Percentiles rank a stretch among this genome's conserved stretches.
Conservation (phyloP, 1,140 invertebrate species). For the Drosophila erecta region DNA sequence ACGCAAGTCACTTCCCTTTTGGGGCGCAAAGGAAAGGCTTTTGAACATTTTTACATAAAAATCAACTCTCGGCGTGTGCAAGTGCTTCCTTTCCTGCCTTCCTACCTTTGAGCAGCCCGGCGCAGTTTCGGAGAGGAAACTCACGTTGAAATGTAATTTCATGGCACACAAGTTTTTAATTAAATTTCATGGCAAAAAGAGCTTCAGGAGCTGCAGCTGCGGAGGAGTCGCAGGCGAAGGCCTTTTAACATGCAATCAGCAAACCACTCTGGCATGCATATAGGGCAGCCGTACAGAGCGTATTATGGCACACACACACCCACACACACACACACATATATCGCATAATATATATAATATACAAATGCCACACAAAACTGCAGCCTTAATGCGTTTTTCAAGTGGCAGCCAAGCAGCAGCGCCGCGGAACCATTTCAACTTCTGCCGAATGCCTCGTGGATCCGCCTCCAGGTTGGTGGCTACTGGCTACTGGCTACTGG, state of each 20-base stretch:
- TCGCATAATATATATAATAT: constrained; percentile 52
- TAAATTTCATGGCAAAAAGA: constrained; percentile 80
- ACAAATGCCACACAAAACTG: constrained; percentile 74
- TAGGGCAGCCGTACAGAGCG: constrained; percentile 65
- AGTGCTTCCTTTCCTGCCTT: constrained; percentile 6
- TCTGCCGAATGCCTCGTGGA: background rate
- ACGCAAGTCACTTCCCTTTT: constrained; percentile 52
- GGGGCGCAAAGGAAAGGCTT: constrained; percentile 14
- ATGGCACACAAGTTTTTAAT: constrained; percentile 84
- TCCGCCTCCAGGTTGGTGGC: background rate
- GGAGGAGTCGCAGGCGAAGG: constrained; percentile 39
- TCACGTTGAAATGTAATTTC: constrained; percentile 82
- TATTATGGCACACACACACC: constrained; percentile 13
- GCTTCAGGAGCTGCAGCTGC: constrained; percentile 20
- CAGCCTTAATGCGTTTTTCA: constrained; percentile 82
- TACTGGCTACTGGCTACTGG: background rate
- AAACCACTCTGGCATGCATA: constrained; percentile 80
- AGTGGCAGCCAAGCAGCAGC: constrained; percentile 66
- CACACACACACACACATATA: background rate
- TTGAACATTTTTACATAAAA: constrained; percentile 60
- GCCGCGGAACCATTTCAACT: background rate
- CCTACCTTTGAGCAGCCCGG: constrained; percentile 51
- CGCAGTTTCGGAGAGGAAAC: constrained; percentile 46
- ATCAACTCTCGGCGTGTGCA: constrained; percentile 43
- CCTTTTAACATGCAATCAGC: constrained; percentile 82